Conservation (phyloP, 2,888 invertebrate species). For the Agrotis ipsilon region DNA sequence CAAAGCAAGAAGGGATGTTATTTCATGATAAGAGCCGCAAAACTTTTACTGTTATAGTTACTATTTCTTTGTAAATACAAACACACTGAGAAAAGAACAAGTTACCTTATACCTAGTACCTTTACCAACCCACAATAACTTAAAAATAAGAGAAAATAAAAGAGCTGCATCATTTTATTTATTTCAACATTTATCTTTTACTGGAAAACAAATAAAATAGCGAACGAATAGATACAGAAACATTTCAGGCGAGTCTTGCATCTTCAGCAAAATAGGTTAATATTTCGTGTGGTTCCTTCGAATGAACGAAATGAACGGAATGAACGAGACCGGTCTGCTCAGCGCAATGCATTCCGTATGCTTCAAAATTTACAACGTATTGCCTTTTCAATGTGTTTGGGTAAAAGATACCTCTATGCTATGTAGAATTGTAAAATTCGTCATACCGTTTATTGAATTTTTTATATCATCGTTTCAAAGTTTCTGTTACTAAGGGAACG, state of each 20-base stretch:
- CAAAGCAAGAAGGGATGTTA: too few species aligned
- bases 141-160: not conserved
- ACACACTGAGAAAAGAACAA: not conserved
- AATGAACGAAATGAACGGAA: constrained; percentile 39
- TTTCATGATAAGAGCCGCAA: too few species aligned
- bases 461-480: not conserved
- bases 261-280: constrained; percentile 54
- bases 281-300: constrained; percentile 41
- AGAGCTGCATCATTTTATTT: not conserved
- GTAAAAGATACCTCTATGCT: constrained; percentile 18
- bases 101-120: not conserved
- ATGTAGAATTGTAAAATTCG: not conserved
- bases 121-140: not conserved
- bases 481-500: not conserved
- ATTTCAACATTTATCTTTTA: constrained; percentile 15
- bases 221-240: constrained; percentile 33
- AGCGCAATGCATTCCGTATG: constrained; percentile 48
- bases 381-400: constrained; percentile 36
- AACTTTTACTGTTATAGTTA: too few species aligned
- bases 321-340: constrained; percentile 45
- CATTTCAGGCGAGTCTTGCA: constrained; percentile 33
- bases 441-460: not conserved
- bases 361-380: constrained; percentile 51
- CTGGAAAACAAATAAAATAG: constrained; percentile 32
- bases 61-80: too few species aligned